Conservation (phyloP, 2,113 vertebrate genomes). For the Odocoileus virginianus region DNA sequence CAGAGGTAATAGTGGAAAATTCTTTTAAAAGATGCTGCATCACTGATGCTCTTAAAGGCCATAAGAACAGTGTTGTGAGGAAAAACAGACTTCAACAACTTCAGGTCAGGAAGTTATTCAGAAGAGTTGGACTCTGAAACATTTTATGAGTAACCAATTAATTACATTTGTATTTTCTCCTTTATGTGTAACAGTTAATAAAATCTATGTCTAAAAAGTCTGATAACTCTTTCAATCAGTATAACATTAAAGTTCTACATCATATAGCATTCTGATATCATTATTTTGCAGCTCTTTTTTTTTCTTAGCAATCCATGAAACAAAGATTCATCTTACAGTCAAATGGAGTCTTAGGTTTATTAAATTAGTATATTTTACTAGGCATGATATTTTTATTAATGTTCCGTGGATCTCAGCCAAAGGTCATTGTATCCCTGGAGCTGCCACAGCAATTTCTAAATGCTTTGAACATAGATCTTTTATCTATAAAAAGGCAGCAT, state of each 20-base stretch:
- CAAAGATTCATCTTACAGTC: background rate
- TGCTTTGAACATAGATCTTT: background rate
- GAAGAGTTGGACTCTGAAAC: background rate
- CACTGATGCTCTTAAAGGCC: background rate
- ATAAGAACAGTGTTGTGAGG: background rate
- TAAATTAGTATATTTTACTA: background rate
- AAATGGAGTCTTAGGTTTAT: background rate
- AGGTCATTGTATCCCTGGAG: background rate
- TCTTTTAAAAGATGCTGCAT: background rate
- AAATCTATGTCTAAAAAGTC: background rate
- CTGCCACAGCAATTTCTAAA: background rate
- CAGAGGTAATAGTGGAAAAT: background rate
- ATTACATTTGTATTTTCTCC: background rate
- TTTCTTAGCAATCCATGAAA: slow-evolving; percentile 19
- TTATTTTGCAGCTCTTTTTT: background rate
- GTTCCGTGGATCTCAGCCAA: background rate
- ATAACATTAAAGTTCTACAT: background rate
- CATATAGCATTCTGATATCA: background rate
- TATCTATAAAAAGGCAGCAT: background rate
- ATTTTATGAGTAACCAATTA: background rate
- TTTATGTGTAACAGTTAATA: background rate
- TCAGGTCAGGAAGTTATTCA: background rate
- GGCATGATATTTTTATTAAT: background rate
- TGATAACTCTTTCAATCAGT: background rate
- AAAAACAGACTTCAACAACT: background rate